phyloP scores from a whole-genome alignment of 2,113 vertebrate genomes.

The Nerophis lumbriciformis region DNA sequence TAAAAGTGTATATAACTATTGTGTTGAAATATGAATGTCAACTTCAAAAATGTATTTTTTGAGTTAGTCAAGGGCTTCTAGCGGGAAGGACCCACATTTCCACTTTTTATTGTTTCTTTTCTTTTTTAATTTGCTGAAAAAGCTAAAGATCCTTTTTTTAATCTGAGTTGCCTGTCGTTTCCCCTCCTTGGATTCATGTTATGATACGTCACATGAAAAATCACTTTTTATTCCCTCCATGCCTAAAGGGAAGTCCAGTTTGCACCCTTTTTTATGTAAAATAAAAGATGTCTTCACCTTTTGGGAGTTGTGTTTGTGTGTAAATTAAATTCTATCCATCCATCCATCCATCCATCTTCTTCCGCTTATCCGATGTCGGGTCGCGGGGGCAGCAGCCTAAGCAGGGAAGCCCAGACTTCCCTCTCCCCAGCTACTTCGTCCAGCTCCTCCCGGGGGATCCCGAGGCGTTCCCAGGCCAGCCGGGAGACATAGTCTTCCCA shows the following conservation, averaged over 20 bases:
- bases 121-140: slow-evolving; percentile 77
- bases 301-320: slow-evolving; percentile 16
- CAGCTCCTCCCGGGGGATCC: no score
- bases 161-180: slow-evolving; percentile 41
- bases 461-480: no score
- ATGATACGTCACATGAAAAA: slow-evolving; percentile 74
- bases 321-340: slow-evolving; percentile 24
- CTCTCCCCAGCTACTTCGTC: no score
- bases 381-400: no score
- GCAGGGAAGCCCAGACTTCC: no score
- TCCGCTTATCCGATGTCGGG: no score
- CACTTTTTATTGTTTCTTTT: slow-evolving; percentile 60
- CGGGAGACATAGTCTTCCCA: no score
- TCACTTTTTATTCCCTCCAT: slow-evolving; percentile 77
- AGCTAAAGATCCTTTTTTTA: slow-evolving; percentile 62
- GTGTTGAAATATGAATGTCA: slow-evolving; percentile 84
- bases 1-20: slow-evolving; percentile 79
- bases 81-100: slow-evolving; percentile 68
- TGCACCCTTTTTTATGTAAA: slow-evolving; percentile 92
- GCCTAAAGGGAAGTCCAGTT: slow-evolving; percentile 78
- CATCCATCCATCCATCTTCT: no score
- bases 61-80: slow-evolving; percentile 79
- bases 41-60: slow-evolving; percentile 76
- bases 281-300: slow-evolving; percentile 82
- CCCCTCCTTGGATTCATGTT: slow-evolving; percentile 69